Base-by-base conservation (phyloP, 2,888 invertebrate genomes). In the Cremastinae sp. region DNA sequence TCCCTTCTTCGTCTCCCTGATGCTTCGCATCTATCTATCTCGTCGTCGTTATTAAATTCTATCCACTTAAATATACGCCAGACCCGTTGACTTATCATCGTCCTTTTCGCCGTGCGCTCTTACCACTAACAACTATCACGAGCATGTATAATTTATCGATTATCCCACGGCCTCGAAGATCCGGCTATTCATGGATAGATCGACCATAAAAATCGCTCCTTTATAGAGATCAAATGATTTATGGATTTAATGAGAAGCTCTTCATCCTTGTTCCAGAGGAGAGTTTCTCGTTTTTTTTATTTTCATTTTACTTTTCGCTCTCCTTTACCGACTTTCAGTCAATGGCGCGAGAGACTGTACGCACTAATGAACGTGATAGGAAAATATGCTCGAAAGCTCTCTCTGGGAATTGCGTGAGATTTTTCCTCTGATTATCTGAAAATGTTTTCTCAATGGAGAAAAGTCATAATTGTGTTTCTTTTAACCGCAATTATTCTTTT, bases 41-140 rank as follows among this genome's bases (percentile, higher is more conserved):
- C 65, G 16, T 61, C 66, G 70, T 79, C 78, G 80, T 80, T 80
- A 80, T 80, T 80, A 80, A 80, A 80, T 80, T 80, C 80, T 80
- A 79, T 73, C 74, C 70, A 37, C 64, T 55, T 37, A 61, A 80
- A 80, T 79, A 79, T 75, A 75, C 74, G 79, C 75, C 74, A 62
- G 59, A 69, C 43, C 51, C 76, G 79, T 79, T 80, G 78, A 79
- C 79, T 79, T 80, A 78, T 80, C 78, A 64, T 78, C 78, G 72
- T 73, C 73, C 68, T 70, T 59, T 66, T 62, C 43, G 59, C 55
- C 41, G 43, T 41, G 35, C 20, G 47, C 61, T 61, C 37, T 55
- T 43, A 39, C 18, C 47, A 45, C 35, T 12, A 35, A 59, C 47
- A 73, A 51, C 37, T 73, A 10, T 37, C 20, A 51, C 20, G 22